Base-by-base conservation (phyloP, 2,113 vertebrate genomes). In the Solea solea region DNA sequence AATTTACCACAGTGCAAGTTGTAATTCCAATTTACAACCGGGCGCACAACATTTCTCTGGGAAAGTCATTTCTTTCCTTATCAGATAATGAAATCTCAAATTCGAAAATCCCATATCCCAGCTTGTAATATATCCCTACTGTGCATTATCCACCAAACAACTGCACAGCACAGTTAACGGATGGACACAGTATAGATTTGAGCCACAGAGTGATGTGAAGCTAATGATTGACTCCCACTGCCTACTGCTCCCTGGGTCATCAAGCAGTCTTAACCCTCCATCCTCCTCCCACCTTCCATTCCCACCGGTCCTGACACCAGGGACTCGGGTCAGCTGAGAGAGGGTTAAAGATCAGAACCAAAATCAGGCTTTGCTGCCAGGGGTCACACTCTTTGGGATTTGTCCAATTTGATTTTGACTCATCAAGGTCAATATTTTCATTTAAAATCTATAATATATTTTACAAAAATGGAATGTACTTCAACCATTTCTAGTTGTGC, bases 51-150 rank as follows among this genome's bases (percentile, higher is more conserved):
- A 77, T 86, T 88, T 59, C 74, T 58, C 74, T 51, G 69, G 59
- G 40, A 74, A 80, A 73, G 53, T 83, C 69, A 78, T 86, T 58
- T 88, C 65, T 83, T 63, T 49, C 48, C 67, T 83, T 88, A 90
- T 89, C 88, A 86, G 77, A 89, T 89, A 91, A 90, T 90, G 80
- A 82, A 89, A 90, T 91, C 86, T 87, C 71, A 88, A 82, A 78
- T 86, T 86, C 14, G 0, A 8, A 65, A 72, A 70, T 64, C 64
- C 66, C 78, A 70, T 85, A 73, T 74, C 74, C 72, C 51, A 7
- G 60, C 39, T 69, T 76, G 63, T 73, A 78, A 69, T 9, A 15
- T 52, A 71, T 80, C 61, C 64, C 74, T 53, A 50, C 64, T 34
- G 65, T 51, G 46, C 50, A 65, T 59, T 80, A 77, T 83, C 76